These are phyloP conservation scores for Phenganax subtilis DNA, from an alignment of 92 coral and sea anemone genomes.

Conservation along the genomic window DNA sequence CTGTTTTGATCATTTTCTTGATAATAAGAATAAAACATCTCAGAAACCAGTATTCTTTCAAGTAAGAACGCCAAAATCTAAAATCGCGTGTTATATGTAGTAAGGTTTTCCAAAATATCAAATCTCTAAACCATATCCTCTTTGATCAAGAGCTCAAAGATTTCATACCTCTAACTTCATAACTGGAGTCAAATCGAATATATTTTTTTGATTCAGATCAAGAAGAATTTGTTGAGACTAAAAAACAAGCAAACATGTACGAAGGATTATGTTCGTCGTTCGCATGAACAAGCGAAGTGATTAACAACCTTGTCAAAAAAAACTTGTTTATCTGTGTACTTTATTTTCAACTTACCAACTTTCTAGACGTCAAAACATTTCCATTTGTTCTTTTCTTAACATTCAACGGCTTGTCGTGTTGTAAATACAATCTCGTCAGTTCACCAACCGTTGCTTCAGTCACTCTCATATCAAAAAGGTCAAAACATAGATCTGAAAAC, in stretches of 20 bases:
- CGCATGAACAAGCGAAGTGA: too few species aligned
- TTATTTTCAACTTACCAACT: neutral
- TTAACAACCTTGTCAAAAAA: too few species aligned
- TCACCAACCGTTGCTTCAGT: conserved; percentile 68
- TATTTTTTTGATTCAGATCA: conserved; percentile 8
- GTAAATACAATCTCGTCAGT: conserved; percentile 65
- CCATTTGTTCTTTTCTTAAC: too few species aligned
- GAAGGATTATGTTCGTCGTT: neutral
- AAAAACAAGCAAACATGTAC: neutral
- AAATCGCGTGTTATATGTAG: too few species aligned
- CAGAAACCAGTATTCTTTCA: neutral
- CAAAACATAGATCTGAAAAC: conserved; percentile 53
- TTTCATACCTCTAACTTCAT: conserved; percentile 21
- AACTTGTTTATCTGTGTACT: too few species aligned
- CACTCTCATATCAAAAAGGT: conserved; percentile 60
- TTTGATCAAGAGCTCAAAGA: neutral
- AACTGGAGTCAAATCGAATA: neutral
- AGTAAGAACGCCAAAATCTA: conserved; percentile 9
- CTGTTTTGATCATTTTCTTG: neutral
- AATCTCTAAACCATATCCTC: too few species aligned
- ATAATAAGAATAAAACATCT: conserved; percentile 1
- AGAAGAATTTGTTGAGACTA: conserved; percentile 13
- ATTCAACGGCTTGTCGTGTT: neutral
- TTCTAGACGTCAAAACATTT: neutral
- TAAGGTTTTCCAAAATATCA: too few species aligned